Conservation (phyloP, 2,113 vertebrate species). For the Protobothrops mucrosquamatus region DNA sequence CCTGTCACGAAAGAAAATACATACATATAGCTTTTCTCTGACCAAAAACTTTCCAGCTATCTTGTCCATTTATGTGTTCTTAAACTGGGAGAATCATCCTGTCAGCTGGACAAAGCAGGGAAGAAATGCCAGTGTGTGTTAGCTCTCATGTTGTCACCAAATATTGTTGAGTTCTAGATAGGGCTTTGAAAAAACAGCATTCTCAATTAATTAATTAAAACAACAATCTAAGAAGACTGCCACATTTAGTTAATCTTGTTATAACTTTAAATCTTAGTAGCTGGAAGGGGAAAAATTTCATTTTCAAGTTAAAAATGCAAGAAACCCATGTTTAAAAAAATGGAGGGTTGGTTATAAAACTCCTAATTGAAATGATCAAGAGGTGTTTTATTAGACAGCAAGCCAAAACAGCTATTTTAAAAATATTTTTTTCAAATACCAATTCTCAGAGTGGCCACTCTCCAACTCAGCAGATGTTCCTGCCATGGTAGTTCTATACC, state of each 20-base stretch:
- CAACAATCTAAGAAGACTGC: neutral
- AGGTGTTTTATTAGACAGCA: conserved; percentile 24
- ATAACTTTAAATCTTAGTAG: neutral
- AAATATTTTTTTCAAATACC: neutral
- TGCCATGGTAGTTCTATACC: neutral
- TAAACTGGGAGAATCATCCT: neutral
- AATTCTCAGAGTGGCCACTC: neutral
- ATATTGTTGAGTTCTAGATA: neutral
- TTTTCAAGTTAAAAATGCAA: conserved; percentile 39
- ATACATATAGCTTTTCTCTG: neutral
- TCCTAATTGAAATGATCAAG: conserved; percentile 36
- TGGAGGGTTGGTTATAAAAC: conserved; percentile 48
- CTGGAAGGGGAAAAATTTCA: neutral
- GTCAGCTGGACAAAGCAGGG: too few relatives aligned
- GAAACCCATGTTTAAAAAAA: conserved; percentile 33
- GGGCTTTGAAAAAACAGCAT: neutral
- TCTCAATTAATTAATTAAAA: neutral
- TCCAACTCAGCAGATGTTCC: neutral
- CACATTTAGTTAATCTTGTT: neutral
- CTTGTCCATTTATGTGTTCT: neutral
- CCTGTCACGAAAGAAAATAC: neutral
- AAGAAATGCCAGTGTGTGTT: too few relatives aligned
- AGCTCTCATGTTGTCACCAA: neutral
- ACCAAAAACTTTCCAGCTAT: neutral
- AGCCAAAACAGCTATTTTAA: neutral